Evolutionary conservation across 2,113 vertebrate genomes (phyloP).

Genomic region (Microcebus lehilahytsara): DNA sequence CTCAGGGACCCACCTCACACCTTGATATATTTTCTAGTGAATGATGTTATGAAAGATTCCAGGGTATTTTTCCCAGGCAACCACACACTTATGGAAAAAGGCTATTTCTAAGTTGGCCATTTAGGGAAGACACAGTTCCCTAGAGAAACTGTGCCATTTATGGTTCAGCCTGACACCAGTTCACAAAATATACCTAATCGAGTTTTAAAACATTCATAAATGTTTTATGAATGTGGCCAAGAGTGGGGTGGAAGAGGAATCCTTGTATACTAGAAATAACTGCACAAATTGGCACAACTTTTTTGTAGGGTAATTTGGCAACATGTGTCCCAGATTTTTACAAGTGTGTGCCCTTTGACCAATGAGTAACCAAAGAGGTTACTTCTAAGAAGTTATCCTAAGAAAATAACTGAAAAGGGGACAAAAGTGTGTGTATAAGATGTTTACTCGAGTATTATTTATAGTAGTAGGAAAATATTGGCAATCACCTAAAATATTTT

Average conservation of each 20-base stretch:
- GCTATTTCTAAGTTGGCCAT: neutral
- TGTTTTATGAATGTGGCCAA: neutral
- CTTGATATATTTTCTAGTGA: neutral
- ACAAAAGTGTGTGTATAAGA: neutral
- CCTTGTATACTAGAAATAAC: neutral
- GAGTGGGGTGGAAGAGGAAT: neutral
- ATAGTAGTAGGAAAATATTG: neutral
- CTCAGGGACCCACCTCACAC: neutral
- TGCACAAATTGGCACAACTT: neutral
- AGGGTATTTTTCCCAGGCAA: neutral
- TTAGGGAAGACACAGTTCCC: neutral
- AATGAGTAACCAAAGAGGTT: neutral
- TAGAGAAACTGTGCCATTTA: neutral
- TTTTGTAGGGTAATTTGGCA: neutral
- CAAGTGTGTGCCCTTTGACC: neutral
- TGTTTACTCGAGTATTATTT: slow-evolving; percentile 4
- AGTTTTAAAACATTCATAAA: neutral
- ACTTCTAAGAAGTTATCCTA: neutral
- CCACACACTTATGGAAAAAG: neutral
- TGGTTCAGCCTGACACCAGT: neutral
- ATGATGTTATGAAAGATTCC: neutral
- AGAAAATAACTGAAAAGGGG: slow-evolving; percentile 9
- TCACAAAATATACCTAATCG: neutral
- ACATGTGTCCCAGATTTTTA: neutral
- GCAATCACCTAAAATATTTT: neutral